Evolutionary conservation across 1,140 invertebrate species (phyloP), one percentile per base, ranked within the genome.

Genomic region (Penaeus chinensis): DNA sequence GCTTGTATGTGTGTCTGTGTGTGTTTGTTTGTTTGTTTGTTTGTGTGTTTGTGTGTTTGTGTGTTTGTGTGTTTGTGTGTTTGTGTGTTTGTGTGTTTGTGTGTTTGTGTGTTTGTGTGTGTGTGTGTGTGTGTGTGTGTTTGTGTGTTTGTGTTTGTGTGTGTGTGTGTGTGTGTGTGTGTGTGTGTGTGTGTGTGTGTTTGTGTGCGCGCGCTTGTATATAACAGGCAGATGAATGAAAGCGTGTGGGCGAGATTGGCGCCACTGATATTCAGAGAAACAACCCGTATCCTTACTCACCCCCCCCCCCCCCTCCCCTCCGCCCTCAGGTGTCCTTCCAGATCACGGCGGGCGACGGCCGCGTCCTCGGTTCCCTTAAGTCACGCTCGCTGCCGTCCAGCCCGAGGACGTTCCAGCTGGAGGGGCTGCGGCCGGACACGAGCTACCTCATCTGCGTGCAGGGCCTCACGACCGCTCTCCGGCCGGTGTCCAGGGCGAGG

Each of bases 381-480:
- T 89, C 90, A 62, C 82, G 89, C 76, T 88, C 88, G 37, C 90
- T 90, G 62, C 90, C 90, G 65, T 81, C 90, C 37, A 83, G 85
- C 4, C 89, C 95, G 2, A 94, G 96, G 89, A 95, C 95, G 2
- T 95, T 95, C 61, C 95, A 95, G 92, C 92, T 98, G 71, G 94
- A 94, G 37, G 94, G 95, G 90, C 93, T 98, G 80, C 94, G 93
- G 82, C 95, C 96, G 0, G 96, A 95, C 91, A 96, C 95, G 0
- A 94, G 94, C 82, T 98, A 98, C 92, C 94, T 95, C 81, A 95
- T 98, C 90, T 98, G 97, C 92, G 96, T 98, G 32, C 93, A 96
- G 85, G 96, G 96, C 5, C 93, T 96, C 47, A 96, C 96, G 82
- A 95, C 95, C 92, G 95, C 95, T 94, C 80, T 91, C 24, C 88